These are phyloP conservation scores for Bryconaethiops microstoma DNA, from an alignment of 2,797 vertebrate genomes.

Conservation along the genomic window DNA sequence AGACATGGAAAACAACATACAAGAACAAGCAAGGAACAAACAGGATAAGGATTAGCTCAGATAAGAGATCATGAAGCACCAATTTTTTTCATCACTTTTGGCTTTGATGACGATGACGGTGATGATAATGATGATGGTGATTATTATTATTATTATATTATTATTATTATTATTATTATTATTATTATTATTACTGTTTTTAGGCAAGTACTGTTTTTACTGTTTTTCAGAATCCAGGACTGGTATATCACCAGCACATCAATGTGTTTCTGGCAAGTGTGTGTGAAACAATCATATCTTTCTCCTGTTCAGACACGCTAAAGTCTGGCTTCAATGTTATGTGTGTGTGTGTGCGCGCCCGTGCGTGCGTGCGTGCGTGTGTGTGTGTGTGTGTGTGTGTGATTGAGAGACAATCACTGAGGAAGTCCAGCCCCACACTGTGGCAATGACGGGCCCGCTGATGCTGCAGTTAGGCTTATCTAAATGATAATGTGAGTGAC, in stretches of 20 bases:
- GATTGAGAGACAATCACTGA: conserved; percentile 1
- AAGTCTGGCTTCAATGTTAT: not conserved
- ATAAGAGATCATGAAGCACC: too few relatives aligned
- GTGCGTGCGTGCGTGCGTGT: not conserved
- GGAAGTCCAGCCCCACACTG: not conserved
- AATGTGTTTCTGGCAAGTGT: not conserved
- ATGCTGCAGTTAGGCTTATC: not conserved
- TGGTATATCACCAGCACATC: not conserved
- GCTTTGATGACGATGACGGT: too few relatives aligned
- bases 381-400: not conserved
- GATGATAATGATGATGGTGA: too few relatives aligned
- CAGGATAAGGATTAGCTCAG: too few relatives aligned
- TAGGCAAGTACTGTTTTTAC: too few relatives aligned
- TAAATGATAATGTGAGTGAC: conserved; percentile 21
- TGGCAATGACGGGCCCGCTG: not conserved
- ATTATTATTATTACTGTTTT: not conserved
- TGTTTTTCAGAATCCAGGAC: not conserved
- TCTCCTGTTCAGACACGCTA: conserved; percentile 1
- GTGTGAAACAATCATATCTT: not conserved
- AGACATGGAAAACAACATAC: too few relatives aligned
- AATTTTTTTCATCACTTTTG: too few relatives aligned
- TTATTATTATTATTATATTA: too few relatives aligned
- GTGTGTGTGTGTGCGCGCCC: not conserved
- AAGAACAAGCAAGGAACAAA: too few relatives aligned
- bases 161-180: not conserved